phyloP scores from a whole-genome alignment of 2,888 invertebrate species.

The Phoenoteleia sp. region DNA sequence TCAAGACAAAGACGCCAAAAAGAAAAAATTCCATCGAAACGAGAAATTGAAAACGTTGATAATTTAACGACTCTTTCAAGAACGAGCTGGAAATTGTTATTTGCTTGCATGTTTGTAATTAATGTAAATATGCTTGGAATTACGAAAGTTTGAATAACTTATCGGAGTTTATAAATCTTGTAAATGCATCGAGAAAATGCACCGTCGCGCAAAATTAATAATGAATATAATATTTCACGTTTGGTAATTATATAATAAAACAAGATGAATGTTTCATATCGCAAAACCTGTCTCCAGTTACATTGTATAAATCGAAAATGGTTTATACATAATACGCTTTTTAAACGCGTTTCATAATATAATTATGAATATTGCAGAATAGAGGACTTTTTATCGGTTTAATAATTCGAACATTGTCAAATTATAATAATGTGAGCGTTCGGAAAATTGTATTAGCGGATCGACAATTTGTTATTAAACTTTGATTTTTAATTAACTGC shows the following conservation, averaged over 20 bases:
- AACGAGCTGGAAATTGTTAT: not conserved
- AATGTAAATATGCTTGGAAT: not conserved
- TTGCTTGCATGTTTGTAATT: not conserved
- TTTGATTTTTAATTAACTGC: too few species aligned
- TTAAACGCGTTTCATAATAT: not conserved
- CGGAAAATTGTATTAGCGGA: too few species aligned
- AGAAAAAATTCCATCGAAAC: too few species aligned
- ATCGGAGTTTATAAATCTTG: slow-evolving; percentile 9
- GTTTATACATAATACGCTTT: slow-evolving; percentile 4
- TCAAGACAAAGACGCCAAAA: too few species aligned
- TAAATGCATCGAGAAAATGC: slow-evolving; percentile 1
- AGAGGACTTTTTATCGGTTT: slow-evolving; percentile 10
- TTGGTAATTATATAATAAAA: slow-evolving; percentile 31
- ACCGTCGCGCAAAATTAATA: slow-evolving; percentile 14
- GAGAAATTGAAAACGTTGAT: too few species aligned
- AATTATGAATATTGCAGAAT: slow-evolving; percentile 16
- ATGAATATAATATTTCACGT: slow-evolving; percentile 10
- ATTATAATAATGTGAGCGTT: too few species aligned
- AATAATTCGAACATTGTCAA: not conserved
- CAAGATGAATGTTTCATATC: slow-evolving; percentile 25
- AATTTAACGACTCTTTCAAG: not conserved
- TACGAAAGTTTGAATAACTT: not conserved
- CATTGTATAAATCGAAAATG: not conserved
- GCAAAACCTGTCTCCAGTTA: not conserved
- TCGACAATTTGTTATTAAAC: too few species aligned